phyloP scores from a whole-genome alignment of 1,140 invertebrate species.

The Habropoda laboriosa region DNA sequence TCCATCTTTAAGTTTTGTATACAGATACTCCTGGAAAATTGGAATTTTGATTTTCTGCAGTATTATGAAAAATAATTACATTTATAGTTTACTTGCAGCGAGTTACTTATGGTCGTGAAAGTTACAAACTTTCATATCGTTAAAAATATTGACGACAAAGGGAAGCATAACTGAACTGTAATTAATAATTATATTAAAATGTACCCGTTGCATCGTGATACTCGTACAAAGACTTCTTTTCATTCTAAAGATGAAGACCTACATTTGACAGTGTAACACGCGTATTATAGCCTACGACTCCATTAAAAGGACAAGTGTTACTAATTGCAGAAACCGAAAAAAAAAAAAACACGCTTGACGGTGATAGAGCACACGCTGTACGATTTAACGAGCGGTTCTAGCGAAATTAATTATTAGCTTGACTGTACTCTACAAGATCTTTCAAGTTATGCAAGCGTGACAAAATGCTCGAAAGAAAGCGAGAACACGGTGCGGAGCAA shows the following conservation, averaged over 20 bases:
- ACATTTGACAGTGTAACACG: background rate
- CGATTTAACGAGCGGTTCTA: conserved; percentile 75
- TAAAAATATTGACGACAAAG: no score
- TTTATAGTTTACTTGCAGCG: no score
- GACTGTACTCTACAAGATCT: conserved; percentile 59
- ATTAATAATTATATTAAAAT: no score
- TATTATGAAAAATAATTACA: no score
- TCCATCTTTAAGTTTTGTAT: no score
- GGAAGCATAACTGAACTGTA: no score
- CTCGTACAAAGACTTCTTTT: background rate
- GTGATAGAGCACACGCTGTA: conserved; percentile 17
- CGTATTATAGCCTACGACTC: background rate
- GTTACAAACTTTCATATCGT: no score
- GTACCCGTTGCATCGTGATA: no score
- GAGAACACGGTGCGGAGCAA: conserved; percentile 37
- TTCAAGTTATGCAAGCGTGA: conserved; percentile 35
- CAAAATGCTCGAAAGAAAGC: conserved; percentile 30
- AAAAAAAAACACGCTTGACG: background rate
- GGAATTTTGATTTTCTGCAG: no score
- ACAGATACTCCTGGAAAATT: no score
- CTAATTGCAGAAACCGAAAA: conserved; percentile 49
- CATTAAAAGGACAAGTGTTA: conserved; percentile 40
- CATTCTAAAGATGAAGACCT: background rate
- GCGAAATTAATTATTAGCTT: conserved; percentile 78
- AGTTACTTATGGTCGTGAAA: no score